Base-by-base conservation (phyloP, 2,113 vertebrate genomes). In the Misgurnus anguillicaudatus region DNA sequence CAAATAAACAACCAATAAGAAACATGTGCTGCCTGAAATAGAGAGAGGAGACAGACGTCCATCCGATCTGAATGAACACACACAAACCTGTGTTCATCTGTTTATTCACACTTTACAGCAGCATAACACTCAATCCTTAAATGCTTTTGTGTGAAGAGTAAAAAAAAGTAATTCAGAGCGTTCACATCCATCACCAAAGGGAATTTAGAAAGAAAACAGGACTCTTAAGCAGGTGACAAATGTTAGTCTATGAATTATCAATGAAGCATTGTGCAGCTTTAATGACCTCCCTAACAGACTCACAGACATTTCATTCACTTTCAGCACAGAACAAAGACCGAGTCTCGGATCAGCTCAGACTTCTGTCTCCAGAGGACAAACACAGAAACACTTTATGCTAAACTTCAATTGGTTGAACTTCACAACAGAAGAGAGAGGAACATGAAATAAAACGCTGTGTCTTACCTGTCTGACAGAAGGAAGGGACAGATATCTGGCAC, bases 401-500 rank as follows among this genome's bases (percentile, higher is more conserved):
- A 89, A 89, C 84, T 82, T 86, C 69, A 72, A 80, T 84, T 78
- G 75, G 45, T 87, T 86, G 19, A 85, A 80, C 62, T 70, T 19
- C 76, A 72, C 53, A 87, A 86, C 66, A 87, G 81, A 74, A 86
- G 83, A 48, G 72, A 81, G 76, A 81, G 82, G 73, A 72, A 60
- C 76, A 86, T 21, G 79, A 77, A 82, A 73, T 72, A 14, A 79
- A 88, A 86, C 79, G 24, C 11, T 57, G 75, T 93, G 24, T 42
- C 76, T 63, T 78, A 98, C 97, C 97, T 98, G 91, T 99, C 97
- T 78, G 96, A 98, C 80, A 99, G 96, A 31, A 99, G 91, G 83
- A 97, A 98, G 2, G 97, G 96, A 83, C 96, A 98, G 91, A 96
- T 93, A 83, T 99, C 97, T 60, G 97, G 97, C 92, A 99, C 96